A percentile compares a stretch with the other conserved stretches of the same genome.
These are phyloP conservation scores for Rhynchonycteris naso DNA, from an alignment of 2,797 vertebrate genomes.

Conservation along the genomic window DNA sequence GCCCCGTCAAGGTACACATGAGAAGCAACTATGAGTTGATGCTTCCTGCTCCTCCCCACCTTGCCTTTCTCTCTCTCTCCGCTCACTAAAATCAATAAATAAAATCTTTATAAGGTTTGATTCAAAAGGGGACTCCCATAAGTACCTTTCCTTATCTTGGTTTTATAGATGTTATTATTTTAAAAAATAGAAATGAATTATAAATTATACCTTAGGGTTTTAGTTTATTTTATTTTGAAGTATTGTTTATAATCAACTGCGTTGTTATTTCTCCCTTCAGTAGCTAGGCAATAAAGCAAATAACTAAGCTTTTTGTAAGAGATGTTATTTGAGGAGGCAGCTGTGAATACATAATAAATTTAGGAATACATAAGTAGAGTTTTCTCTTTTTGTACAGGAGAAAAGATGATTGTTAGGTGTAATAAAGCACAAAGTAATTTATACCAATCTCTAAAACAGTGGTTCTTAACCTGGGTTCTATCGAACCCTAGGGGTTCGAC, in stretches of 20 bases:
- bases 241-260: background rate
- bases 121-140: constrained; percentile 15
- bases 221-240: constrained; percentile 40
- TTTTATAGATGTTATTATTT: constrained; percentile 22
- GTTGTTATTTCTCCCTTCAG: background rate
- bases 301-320: constrained; percentile 24
- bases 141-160: constrained; percentile 53
- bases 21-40: too few relatives aligned
- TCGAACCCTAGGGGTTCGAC: too few relatives aligned
- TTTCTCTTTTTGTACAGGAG: constrained; percentile 42
- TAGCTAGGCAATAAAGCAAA: constrained; percentile 3
- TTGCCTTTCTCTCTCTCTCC: too few relatives aligned
- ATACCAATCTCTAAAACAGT: constrained; percentile 25
- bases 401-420: constrained; percentile 31
- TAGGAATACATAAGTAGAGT: background rate
- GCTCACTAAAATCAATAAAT: too few relatives aligned
- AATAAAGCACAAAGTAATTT: background rate
- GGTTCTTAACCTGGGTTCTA: too few relatives aligned
- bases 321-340: background rate
- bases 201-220: background rate
- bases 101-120: background rate
- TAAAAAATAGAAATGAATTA: background rate
- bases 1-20: too few relatives aligned
- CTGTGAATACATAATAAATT: background rate
- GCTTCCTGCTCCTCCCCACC: too few relatives aligned